Conservation (phyloP, 2,113 vertebrate genomes). For the Pseudopipra pipra region DNA sequence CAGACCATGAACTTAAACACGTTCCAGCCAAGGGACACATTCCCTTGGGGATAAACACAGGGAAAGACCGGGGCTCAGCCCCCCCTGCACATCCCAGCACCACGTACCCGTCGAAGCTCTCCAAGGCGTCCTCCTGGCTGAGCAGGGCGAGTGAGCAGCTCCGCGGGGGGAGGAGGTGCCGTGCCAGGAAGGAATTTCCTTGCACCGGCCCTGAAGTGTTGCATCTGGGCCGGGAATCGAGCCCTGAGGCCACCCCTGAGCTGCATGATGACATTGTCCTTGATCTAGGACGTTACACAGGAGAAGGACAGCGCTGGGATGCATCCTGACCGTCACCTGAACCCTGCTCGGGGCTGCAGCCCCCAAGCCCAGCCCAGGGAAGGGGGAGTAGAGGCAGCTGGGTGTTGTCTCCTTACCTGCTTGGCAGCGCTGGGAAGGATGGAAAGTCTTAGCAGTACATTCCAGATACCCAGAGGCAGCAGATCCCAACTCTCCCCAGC, state of each 20-base stretch:
- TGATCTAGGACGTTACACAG: fast-evolving
- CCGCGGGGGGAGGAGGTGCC: fast-evolving
- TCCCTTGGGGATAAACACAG: fast-evolving
- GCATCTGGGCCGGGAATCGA: neutral
- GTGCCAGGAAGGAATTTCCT: neutral
- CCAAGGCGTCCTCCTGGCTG: neutral
- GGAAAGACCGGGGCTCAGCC: neutral
- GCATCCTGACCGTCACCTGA: fast-evolving
- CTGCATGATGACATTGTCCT: neutral
- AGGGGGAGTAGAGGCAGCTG: fast-evolving
- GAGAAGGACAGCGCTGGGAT: neutral
- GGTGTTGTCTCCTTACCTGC: neutral
- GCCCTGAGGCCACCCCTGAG: neutral
- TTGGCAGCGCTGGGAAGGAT: neutral
- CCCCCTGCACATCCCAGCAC: fast-evolving
- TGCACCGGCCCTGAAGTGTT: fast-evolving
- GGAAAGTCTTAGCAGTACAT: neutral
- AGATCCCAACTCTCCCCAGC: neutral
- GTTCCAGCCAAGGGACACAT: fast-evolving
- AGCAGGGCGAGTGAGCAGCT: neutral
- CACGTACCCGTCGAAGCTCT: neutral
- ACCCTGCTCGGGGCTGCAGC: neutral
- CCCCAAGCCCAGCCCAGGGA: neutral
- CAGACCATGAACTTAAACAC: fast-evolving
- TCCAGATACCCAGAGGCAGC: neutral